A percentile compares a stretch with the other conserved stretches of the same genome.
These are phyloP conservation scores for Nipponia nippon DNA, from an alignment of 2,113 vertebrate genomes.

Conservation along the genomic window DNA sequence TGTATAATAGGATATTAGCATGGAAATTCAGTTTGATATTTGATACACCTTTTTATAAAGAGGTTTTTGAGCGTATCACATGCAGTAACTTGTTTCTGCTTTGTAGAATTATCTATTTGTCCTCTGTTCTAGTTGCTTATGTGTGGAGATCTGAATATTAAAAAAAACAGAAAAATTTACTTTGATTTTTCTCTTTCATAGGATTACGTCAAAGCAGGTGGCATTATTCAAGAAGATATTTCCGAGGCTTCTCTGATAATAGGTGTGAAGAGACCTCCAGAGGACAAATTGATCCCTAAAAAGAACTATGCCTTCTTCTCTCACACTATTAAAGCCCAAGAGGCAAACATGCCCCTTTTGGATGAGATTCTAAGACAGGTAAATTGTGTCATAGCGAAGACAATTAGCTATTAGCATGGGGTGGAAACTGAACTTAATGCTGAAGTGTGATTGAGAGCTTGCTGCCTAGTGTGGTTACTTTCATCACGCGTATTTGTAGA, in stretches of 20 bases:
- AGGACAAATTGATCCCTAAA: conserved; percentile 86
- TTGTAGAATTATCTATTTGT: neutral
- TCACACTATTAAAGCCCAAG: conserved; percentile 98
- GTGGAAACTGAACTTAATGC: neutral
- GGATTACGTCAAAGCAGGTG: conserved; percentile 91
- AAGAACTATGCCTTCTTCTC: conserved; percentile 99
- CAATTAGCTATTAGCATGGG: neutral
- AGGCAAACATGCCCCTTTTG: conserved; percentile 92
- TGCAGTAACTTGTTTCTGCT: neutral
- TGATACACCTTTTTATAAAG: neutral
- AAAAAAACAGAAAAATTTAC: neutral
- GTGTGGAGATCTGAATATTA: neutral
- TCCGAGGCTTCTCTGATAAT: conserved; percentile 91
- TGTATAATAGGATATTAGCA: neutral
- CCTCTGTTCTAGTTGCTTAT: neutral
- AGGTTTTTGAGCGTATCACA: neutral
- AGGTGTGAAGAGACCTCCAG: conserved; percentile 92
- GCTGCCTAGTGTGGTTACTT: neutral
- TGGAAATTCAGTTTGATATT: neutral
- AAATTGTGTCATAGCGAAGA: neutral
- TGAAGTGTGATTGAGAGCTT: neutral
- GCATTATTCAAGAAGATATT: conserved; percentile 92
- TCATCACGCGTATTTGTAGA: accelerated
- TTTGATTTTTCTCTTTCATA: conserved; percentile 55
- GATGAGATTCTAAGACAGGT: conserved; percentile 93